Evolutionary conservation across 2,113 vertebrate species (phyloP).

Genomic region (Boleophthalmus pectinirostris): DNA sequence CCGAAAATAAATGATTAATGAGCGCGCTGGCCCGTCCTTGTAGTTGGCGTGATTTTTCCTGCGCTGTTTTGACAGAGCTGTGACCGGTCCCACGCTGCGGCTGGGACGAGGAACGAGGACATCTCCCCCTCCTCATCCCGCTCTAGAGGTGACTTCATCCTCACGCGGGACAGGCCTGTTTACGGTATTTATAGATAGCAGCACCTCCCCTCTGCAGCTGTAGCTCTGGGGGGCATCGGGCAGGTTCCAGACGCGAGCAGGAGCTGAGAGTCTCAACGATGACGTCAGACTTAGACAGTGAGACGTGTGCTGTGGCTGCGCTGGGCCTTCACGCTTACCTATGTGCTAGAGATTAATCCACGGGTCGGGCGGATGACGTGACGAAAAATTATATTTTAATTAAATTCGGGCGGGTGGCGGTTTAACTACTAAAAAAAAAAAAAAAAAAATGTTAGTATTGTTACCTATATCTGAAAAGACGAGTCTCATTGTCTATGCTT

Average conservation of each 20-base stretch:
- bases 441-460: too few species aligned
- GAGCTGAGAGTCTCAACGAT: not conserved
- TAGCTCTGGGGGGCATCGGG: not conserved
- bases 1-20: slow-evolving; percentile 6
- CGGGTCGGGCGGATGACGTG: too few species aligned
- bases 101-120: slow-evolving; percentile 12
- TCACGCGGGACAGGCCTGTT: slow-evolving; percentile 3
- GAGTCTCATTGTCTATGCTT: too few species aligned
- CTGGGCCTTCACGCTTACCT: not conserved
- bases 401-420: too few species aligned
- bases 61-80: not conserved
- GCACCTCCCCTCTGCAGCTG: not conserved
- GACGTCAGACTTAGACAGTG: not conserved
- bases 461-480: too few species aligned
- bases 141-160: too few species aligned
- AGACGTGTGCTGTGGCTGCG: not conserved
- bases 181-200: slow-evolving; percentile 15
- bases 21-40: not conserved
- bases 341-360: too few species aligned
- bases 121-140: slow-evolving; percentile 11
- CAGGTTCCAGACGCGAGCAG: not conserved
- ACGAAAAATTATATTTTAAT: too few species aligned
- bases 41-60: not conserved
- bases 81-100: slow-evolving; percentile 15
- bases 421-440: too few species aligned